Evolutionary conservation across 2,888 invertebrate genomes (phyloP).

Genomic region (Lepetodrilus schrolli): DNA sequence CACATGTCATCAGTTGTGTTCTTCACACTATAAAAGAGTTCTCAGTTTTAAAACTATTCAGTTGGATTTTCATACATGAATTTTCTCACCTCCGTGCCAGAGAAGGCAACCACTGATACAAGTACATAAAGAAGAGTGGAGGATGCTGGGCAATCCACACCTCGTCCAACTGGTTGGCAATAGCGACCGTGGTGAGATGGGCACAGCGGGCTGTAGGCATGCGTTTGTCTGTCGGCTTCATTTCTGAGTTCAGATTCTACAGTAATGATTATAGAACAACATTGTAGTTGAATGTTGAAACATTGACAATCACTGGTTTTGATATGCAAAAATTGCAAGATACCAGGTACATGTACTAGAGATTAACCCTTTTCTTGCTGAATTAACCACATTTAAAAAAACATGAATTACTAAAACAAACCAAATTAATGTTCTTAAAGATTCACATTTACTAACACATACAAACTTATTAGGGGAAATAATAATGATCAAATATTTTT

Average conservation of each 20-base stretch:
- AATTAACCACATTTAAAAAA: neutral
- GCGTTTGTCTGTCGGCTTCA: slow-evolving; percentile 56
- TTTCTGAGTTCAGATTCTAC: slow-evolving; percentile 52
- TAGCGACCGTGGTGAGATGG: slow-evolving; percentile 76
- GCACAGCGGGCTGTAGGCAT: slow-evolving; percentile 78
- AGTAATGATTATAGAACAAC: neutral
- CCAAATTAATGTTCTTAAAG: neutral
- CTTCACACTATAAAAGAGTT: too few relatives aligned
- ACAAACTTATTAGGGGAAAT: neutral
- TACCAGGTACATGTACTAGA: too few relatives aligned
- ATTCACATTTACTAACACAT: neutral
- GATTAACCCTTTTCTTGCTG: neutral
- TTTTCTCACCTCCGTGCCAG: slow-evolving; percentile 58
- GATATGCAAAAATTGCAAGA: too few relatives aligned
- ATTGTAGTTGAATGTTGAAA: too few relatives aligned
- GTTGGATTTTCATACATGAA: too few relatives aligned
- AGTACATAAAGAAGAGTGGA: slow-evolving; percentile 79
- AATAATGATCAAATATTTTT: neutral
- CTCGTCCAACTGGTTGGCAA: slow-evolving; percentile 79
- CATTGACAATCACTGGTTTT: too few relatives aligned
- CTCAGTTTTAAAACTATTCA: too few relatives aligned
- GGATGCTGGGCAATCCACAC: slow-evolving; percentile 84
- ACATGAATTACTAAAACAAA: neutral
- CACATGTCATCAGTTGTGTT: too few relatives aligned
- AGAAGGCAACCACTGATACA: slow-evolving; percentile 80